A percentile compares a stretch with the other conserved stretches of the same genome.
Evolutionary conservation across 2,113 vertebrate species (phyloP).

Genomic region (Epinephelus moara): DNA sequence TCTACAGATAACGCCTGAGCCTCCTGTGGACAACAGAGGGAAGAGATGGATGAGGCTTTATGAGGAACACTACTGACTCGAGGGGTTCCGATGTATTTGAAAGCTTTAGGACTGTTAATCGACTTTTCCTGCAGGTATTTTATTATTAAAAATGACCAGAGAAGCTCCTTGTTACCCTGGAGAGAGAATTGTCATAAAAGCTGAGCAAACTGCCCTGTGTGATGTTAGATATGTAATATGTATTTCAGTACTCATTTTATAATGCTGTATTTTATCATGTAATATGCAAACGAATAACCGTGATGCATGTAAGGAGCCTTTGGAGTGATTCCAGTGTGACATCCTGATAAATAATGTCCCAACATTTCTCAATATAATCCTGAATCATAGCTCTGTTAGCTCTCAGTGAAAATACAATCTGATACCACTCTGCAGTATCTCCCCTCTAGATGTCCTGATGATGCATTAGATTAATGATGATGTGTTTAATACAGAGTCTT

Average conservation of each 20-base stretch:
- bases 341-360: background rate
- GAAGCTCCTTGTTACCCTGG: background rate
- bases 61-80: background rate
- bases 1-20: constrained; percentile 64
- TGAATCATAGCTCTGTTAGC: background rate
- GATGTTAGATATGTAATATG: background rate
- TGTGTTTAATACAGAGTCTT: background rate
- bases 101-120: background rate
- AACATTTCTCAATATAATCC: background rate
- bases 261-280: background rate
- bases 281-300: background rate
- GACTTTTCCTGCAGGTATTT: background rate
- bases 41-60: constrained; percentile 1
- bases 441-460: background rate
- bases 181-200: background rate
- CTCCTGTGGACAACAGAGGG: background rate
- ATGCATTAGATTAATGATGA: background rate
- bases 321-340: background rate
- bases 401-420: background rate
- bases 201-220: too few relatives aligned
- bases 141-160: background rate
- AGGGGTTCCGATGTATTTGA: background rate
- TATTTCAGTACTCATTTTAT: too few relatives aligned
- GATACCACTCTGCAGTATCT: background rate
- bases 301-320: background rate